Base-by-base conservation (phyloP, 2,113 vertebrate species). In the Talpa occidentalis region DNA sequence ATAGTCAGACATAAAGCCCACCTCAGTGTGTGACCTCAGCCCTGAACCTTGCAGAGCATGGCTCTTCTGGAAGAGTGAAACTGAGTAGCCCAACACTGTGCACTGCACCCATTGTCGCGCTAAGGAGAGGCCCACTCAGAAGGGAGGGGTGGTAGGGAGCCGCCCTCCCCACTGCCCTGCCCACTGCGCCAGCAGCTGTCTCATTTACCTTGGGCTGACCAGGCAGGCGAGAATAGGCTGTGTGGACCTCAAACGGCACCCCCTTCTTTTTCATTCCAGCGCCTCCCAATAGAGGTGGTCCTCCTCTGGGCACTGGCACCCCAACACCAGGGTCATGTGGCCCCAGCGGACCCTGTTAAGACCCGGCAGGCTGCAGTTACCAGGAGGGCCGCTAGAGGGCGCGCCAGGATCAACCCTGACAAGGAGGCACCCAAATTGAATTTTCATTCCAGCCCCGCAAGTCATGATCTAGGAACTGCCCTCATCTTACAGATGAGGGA, bases 281-380 rank as follows among this genome's bases (percentile, higher is more conserved):
- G 96, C 99, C 35, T 99, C 98, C 92, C 60, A 96, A 94, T 99
- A 99, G 85, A 99, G 97, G 96, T 99, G 98, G 92, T 99, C 99
- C 82, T 97, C 16, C 0, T 98, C 98, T 1, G 98, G 97, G 49
- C 86, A 96, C 32, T 97, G 98, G 95, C 99, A 99, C 66, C 99
- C 99, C 0, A 99, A 99, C 94, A 99, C 42, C 28, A 99, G 92
- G 0, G 97, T 99, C 98, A 99, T 98, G 60, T 91, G 96, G 10
- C 97, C 97, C 0, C 82, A 85, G 87, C 5, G 94, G 93, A 98
- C 44, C 98, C 98, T 99, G 95, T 2, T 47, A 62, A 64, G 32
- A 95, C 30, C 12, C 62, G 94, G 59, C 14, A 54, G 56, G 32
- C 10, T 79, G 89, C 22, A 78, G 83, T 69, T 69, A 62, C 73